Base-by-base conservation (phyloP, 2,888 invertebrate genomes). In the Neria commutata region DNA sequence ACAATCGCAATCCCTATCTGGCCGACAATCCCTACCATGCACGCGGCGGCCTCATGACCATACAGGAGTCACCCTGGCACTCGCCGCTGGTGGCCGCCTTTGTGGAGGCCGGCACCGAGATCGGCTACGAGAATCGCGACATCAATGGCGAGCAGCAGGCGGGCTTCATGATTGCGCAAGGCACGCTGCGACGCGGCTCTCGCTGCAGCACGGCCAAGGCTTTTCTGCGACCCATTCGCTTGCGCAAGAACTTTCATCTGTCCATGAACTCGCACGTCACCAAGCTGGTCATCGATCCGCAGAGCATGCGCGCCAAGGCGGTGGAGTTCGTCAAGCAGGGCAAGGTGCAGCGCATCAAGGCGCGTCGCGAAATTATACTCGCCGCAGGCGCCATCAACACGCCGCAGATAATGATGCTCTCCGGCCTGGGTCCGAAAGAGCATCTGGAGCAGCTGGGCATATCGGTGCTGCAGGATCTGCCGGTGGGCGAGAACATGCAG, bases 321-420 rank as follows among this genome's bases (percentile, higher is more conserved):
- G 91, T 94, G 0, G 92, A 94, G 76, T 94, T 91, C 73, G 81
- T 89, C 1, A 86, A 91, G 65, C 86, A 90, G 66, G 93, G 92
- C 2, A 83, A 86, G 33, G 87, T 86, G 57, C 88, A 89, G 71
- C 83, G 88, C 0, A 89, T 91, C 0, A 83, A 86, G 60, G 94
- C 94, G 0, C 86, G 86, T 54, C 91, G 91, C 70, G 94, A 94
- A 80, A 88, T 97, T 0, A 91, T 97, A 49, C 76, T 97, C 37
- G 90, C 94, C 11, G 95, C 94, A 0, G 97, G 97, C 0, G 88
- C 96, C 0, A 92, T 98, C 25, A 96, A 96, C 76, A 90, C 90
- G 21, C 94, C 96, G 0, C 96, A 97, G 76, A 83, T 98, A 53
- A 83, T 98, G 61, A 94, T 96, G 94, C 81, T 97, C 1, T 95